Evolutionary conservation across 2,113 vertebrate genomes (phyloP).

Genomic region (Vulpes lagopus): DNA sequence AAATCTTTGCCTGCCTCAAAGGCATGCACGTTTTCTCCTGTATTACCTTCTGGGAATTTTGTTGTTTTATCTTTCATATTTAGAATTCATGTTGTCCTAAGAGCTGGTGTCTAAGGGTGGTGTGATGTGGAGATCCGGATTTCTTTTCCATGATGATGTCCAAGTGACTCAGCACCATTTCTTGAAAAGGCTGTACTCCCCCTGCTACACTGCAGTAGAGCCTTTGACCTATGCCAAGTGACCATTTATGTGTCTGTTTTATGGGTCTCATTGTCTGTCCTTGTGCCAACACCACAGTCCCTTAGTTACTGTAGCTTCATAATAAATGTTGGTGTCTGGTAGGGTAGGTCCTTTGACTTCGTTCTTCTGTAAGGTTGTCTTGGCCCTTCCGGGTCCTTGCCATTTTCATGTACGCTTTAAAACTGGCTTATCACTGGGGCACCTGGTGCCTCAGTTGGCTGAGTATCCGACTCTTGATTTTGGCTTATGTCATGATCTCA

Average conservation of each 20-base stretch:
- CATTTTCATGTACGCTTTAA: not conserved
- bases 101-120: not conserved
- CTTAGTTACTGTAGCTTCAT: not conserved
- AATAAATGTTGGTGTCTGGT: not conserved
- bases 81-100: not conserved
- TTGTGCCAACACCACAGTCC: fast-evolving
- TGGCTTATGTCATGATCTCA: not conserved
- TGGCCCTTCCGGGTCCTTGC: not conserved
- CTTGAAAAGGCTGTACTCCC: not conserved
- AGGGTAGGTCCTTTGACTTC: not conserved
- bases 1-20: not conserved
- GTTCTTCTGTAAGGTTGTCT: not conserved
- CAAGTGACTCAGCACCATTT: not conserved
- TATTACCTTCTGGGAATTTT: not conserved
- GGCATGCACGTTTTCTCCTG: not conserved
- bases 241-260: not conserved
- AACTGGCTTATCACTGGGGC: not conserved
- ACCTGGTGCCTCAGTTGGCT: not conserved
- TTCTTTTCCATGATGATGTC: too few species aligned
- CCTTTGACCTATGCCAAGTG: not conserved
- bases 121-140: not conserved
- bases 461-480: not conserved
- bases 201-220: too few species aligned
- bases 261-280: not conserved
- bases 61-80: not conserved